Percentiles rank a stretch among this genome's conserved stretches.
phyloP scores from a whole-genome alignment of 2,797 vertebrate species.

The Gouania willdenowi region DNA sequence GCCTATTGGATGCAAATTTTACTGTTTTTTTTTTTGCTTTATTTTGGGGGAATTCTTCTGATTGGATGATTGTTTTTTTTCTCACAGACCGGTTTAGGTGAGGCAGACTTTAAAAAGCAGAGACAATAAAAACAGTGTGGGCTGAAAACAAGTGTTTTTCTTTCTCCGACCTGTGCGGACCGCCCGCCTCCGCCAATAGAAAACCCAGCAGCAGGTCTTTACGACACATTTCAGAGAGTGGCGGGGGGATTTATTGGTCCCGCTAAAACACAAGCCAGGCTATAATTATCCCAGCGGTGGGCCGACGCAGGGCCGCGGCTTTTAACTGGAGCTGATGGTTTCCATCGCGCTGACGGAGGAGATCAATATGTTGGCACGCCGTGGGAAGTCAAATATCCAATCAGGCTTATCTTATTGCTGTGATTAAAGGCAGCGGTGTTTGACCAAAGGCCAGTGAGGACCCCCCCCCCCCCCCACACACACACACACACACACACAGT shows the following conservation, averaged over 20 bases:
- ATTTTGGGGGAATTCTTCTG: too few species aligned
- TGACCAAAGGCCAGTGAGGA: too few species aligned
- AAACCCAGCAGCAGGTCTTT: constrained; percentile 50
- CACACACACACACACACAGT: neutral
- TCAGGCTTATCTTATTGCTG: constrained; percentile 52
- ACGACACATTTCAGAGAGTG: constrained; percentile 41
- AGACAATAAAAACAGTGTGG: too few species aligned
- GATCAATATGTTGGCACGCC: constrained; percentile 59
- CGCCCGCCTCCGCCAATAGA: constrained; percentile 34
- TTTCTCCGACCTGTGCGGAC: neutral
- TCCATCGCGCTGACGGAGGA: constrained; percentile 55
- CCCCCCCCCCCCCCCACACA: too few species aligned
- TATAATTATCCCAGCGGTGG: constrained; percentile 33
- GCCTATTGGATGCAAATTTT: too few species aligned
- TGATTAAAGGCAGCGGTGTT: constrained; percentile 44
- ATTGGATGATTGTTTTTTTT: too few species aligned
- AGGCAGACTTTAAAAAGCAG: too few species aligned
- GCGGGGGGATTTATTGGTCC: constrained; percentile 29
- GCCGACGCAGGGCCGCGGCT: constrained; percentile 29
- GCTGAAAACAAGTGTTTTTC: neutral
- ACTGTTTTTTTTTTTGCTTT: too few species aligned
- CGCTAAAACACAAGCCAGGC: constrained; percentile 21
- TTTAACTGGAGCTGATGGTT: constrained; percentile 51
- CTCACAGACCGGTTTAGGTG: too few species aligned
- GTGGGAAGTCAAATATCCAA: constrained; percentile 54